phyloP scores from a whole-genome alignment of 37 sponge, comb jelly and placozoan genomes.

The Tethya wilhelma region DNA sequence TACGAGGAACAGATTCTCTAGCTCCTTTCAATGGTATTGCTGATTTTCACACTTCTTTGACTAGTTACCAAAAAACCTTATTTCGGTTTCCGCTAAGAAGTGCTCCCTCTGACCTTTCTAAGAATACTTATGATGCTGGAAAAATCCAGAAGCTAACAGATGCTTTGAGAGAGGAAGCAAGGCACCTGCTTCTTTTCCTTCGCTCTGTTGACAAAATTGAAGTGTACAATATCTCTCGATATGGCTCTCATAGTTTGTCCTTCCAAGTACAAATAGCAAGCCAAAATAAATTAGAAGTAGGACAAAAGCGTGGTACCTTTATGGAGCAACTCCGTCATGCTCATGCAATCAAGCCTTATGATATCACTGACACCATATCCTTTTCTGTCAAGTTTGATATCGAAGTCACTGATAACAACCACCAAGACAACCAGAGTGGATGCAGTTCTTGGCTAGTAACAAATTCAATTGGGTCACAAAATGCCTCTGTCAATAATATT shows the following conservation, averaged over 20 bases:
- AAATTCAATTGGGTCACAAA: slow-evolving; percentile 17
- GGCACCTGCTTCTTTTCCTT: slow-evolving; percentile 60
- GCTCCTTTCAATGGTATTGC: slow-evolving; percentile 10
- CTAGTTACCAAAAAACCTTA: slow-evolving; percentile 52
- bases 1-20: neutral
- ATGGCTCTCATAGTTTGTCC: neutral
- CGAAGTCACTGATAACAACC: neutral
- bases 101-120: slow-evolving; percentile 36
- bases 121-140: slow-evolving; percentile 19
- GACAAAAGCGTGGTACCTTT: no score
- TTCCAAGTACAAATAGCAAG: slow-evolving; percentile 4
- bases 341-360: no score
- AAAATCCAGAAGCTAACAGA: slow-evolving; percentile 26
- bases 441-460: slow-evolving; percentile 38
- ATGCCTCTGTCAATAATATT: neutral
- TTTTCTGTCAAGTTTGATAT: slow-evolving; percentile 24
- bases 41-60: neutral
- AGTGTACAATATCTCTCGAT: slow-evolving; percentile 18
- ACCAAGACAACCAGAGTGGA: neutral
- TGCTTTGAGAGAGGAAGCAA: slow-evolving; percentile 46
- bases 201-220: slow-evolving; percentile 54
- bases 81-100: slow-evolving; percentile 84
- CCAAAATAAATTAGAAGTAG: no score
- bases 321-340: no score
- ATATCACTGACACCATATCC: no score